Evolutionary conservation across 1,140 invertebrate genomes (phyloP), one percentile per base, ranked within the genome.

Genomic region (Drosophila ohnishii): DNA sequence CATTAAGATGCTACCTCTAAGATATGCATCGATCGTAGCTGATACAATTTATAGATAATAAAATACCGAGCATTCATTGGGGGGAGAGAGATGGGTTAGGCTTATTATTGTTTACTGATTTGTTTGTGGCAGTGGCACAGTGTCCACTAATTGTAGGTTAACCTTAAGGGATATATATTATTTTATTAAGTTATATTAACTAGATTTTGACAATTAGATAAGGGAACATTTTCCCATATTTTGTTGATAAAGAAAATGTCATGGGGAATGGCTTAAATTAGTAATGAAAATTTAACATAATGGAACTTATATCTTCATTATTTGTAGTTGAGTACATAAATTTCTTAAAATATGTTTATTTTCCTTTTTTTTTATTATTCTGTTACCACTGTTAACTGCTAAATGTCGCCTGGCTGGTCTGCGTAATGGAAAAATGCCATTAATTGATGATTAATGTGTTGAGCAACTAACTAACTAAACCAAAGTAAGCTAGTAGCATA

Each of bases 1-100:
- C 80, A 84, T 82, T 65, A 75, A 87, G 82, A 75, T 83, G 66
- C 84, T 79, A 56, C 63, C 44, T 64, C 45, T 51, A 32, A 83
- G 84, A 83, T 88, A 86, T 78, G 64, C 62, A 80, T 87, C 64
- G 57, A 39, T 64, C 40, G 25, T 19, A 51, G 75, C 45, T 64
- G 84, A 88, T 86, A 83, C 83, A 80, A 87, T 86, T 86, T 79
- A 83, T 70, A 84, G 83, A 86, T 88, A 88, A 80, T 84, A 55
- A 67, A 76, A 83, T 69, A 39, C 61, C 34, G 19, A 35, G 25
- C 19, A 45, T 56, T 3, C 34, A 47, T 25, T 22, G 22, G 69
- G 55, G 16, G 53, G 45, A 11, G 37, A 45, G 45, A 11, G 37
- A 45, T 37, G 44, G 65, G 13, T 5, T 19, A 22, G n/a, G 30